Evolutionary conservation across 2,113 vertebrate species (phyloP), one percentile per base, ranked within the genome.

Genomic region (Notiomystis cincta): DNA sequence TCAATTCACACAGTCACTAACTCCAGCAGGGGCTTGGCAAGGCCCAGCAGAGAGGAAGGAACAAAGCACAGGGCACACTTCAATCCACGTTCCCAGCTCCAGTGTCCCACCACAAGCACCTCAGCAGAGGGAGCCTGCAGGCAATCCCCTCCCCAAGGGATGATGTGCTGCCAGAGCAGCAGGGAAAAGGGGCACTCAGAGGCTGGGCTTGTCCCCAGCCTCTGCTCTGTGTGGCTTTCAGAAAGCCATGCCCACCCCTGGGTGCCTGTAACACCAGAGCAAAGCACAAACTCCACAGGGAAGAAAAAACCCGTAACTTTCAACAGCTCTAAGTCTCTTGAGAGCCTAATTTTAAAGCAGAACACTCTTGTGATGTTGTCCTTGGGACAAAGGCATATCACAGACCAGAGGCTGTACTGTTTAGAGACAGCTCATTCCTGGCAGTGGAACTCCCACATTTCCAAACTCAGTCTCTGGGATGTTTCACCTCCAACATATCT

Each of bases 71-170:
- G 2, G 40, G 69, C 16, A 78, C 37, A 28, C 31, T 47, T 42
- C 11, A 77, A n/a, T 45, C 25, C 37, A 6, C 0, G 0, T 11
- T 78, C 45, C 51, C 42, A 66, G 25, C n/a, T 30, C 53, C 54
- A 33, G 13, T 2, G 10, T 40, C 60, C n/a, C 58, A 38, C 33
- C 1, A 6, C 15, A 11, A 47, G 40, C 50, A n/a, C 21, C 62
- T 44, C 54, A 33, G 6, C 3, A 7, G 57, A 31, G 70, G 61
- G 15, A 58, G 62, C 44, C 71, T 80, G 58, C 20, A 87, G 47
- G 33, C 42, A 79, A 23, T 27, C 47, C 42, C 33, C 40, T 70
- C 30, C 65, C 31, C 15, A 2, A 3, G 7, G 25, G 17, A 78
- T 40, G 42, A 5, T 1, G 10, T 30, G 38, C 21, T 78, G 70